Base-by-base conservation (phyloP, 2,888 invertebrate genomes). In the Thecocarcelia acutangulata region DNA sequence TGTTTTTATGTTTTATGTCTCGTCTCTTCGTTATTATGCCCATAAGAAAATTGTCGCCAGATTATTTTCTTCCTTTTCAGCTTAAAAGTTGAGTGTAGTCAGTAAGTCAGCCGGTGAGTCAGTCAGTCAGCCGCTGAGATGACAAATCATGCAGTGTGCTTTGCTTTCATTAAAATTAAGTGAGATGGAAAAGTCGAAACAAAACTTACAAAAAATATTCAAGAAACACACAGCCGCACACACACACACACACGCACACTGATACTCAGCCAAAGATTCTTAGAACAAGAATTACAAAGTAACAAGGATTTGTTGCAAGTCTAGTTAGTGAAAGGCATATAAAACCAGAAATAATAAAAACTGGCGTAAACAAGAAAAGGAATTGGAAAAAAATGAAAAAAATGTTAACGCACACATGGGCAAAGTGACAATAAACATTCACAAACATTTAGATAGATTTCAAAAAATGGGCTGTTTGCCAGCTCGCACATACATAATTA, bases 21-120 rank as follows among this genome's bases (percentile, higher is more conserved):
- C 13, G 15, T 50, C 40, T 17, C 1, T 24, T 9, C 5, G 17
- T 50, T 44, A 66, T 66, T 59, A 42, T 68, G 70, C 75, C 69
- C 44, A 64, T 58, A 80, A 75, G 80, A 80, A 75, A 66, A 76
- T 64, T 66, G 80, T 76, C 76, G 80, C 80, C 80, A 80, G 33
- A 46, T 70, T 72, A 52, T 61, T 13, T 17, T 33, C 28, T 59
- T 59, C 8, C 33, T 46, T 69, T 21, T 42, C 46, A 44, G 28
- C n/a, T 59, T 50, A 50, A 44, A 28, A 24, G 54, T 42, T 54
- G 54, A 76, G 8, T 46, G 28, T 5, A 33, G 13, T 46, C 46
- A 56, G 48, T 66, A 40, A 37, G 44, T 54, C 58, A 66, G 78
- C 66, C 78, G 52, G 52, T 72, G 61, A 73, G 68, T 79, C 72